A percentile compares a stretch with the other conserved stretches of the same genome.
These are phyloP conservation scores for Drosophila nebulosa DNA, from an alignment of 1,140 invertebrate genomes.

Conservation along the genomic window DNA sequence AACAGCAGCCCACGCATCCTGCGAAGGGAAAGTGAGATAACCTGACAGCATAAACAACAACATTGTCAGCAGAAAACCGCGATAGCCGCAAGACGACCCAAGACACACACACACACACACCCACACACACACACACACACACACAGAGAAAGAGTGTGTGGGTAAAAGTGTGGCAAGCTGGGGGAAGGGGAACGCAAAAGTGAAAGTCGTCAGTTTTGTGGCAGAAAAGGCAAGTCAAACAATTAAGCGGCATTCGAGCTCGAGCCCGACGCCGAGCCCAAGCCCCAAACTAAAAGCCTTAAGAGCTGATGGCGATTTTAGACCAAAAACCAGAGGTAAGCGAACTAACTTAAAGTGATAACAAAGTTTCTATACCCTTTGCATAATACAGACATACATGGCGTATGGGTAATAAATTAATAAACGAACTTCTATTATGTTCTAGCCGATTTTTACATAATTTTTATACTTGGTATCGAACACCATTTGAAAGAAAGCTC, in stretches of 20 bases:
- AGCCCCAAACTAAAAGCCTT: conserved; percentile 53
- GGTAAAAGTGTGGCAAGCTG: too few relatives aligned
- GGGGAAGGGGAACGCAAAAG: not conserved
- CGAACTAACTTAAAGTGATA: too few relatives aligned
- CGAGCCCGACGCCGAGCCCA: not conserved
- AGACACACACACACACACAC: too few relatives aligned
- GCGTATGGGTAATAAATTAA: too few relatives aligned
- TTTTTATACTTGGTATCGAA: too few relatives aligned
- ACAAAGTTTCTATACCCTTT: too few relatives aligned
- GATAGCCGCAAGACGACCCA: conserved; percentile 23
- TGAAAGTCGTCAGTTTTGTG: not conserved
- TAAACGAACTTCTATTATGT: too few relatives aligned
- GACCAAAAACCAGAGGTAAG: conserved; percentile 9
- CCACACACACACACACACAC: too few relatives aligned
- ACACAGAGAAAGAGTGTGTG: not conserved
- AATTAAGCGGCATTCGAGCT: conserved; percentile 40
- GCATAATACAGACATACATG: too few relatives aligned
- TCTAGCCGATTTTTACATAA: too few relatives aligned
- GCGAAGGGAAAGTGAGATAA: conserved; percentile 29
- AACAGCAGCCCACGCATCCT: conserved; percentile 45
- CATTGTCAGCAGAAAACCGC: conserved; percentile 37
- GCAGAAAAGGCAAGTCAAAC: conserved; percentile 50
- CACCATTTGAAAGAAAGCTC: too few relatives aligned
- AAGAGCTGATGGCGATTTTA: conserved; percentile 32
- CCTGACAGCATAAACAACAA: conserved; percentile 41